Evolutionary conservation across 2,113 vertebrate genomes (phyloP).

Genomic region (Rattus norvegicus): DNA sequence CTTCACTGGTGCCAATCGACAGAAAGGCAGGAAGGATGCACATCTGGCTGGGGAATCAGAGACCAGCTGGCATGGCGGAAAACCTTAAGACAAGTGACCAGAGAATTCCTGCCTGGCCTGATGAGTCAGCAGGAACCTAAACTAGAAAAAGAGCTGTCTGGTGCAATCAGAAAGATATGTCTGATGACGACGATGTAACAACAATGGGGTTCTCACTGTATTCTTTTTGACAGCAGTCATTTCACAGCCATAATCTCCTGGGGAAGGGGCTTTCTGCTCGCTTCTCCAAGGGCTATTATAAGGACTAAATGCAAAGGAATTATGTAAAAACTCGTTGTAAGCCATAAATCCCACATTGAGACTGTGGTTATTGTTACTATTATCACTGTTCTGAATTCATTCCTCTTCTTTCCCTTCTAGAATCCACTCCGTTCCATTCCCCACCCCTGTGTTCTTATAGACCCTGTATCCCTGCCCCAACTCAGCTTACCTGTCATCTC

Average conservation of each 20-base stretch:
- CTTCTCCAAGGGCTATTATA: constrained; percentile 30
- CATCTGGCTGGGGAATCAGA: not conserved
- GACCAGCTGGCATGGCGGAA: not conserved
- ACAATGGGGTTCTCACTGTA: constrained; percentile 10
- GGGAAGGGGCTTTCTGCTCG: constrained; percentile 29
- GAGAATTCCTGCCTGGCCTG: not conserved
- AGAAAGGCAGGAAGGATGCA: constrained; percentile 40
- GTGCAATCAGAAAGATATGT: not conserved
- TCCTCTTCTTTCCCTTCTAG: not conserved
- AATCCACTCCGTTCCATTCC: fast-evolving
- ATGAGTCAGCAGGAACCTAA: not conserved
- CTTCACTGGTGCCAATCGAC: not conserved
- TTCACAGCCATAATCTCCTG: not conserved
- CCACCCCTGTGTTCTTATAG: not conserved
- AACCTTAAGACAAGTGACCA: not conserved
- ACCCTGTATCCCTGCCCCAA: not conserved
- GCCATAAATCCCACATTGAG: not conserved
- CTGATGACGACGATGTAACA: constrained; percentile 56
- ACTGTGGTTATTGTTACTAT: not conserved
- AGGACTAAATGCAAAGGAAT: constrained; percentile 50
- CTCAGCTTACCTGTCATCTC: not conserved
- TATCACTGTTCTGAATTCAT: not conserved
- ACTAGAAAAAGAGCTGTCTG: constrained; percentile 24
- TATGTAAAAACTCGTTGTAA: constrained; percentile 16
- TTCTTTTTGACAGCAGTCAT: constrained; percentile 31